Evolutionary conservation across 2,113 vertebrate genomes (phyloP), one percentile per base, ranked within the genome.

Genomic region (Chauna torquata): DNA sequence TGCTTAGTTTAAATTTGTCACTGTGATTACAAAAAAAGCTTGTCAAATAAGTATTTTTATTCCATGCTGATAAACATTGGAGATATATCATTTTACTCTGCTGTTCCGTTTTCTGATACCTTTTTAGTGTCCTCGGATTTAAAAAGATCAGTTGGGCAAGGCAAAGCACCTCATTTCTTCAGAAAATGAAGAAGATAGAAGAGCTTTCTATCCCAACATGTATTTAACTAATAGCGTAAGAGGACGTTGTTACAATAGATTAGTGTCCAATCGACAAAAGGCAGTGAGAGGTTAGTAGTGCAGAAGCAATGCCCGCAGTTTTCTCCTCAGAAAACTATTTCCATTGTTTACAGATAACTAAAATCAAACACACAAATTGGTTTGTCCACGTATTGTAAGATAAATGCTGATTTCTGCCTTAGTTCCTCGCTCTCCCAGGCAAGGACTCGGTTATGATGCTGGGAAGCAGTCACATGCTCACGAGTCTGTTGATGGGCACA

Each of bases 271-370:
- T 6, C n/a, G 44, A 55, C 25, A 28, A 12, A 81, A 82, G 65
- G 14, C 13, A 50, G 40, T 0, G 5, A 55, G 68, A 4, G n/a
- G 42, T 23, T n/a, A 36, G 23, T 2, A 38, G 32, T 3, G 12
- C 32, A 61, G n/a, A 18, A 71, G 34, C 75, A n/a, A 18, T 12
- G 32, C 12, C 44, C 71, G 3, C 25, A 71, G 12, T 3, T n/a
- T 52, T 72, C 34, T 15, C 16, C 28, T 7, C 34, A 69, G 92
- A 59, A 82, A 65, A 55, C 7, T 38, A 0, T 61, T 64, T 18
- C 18, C 3, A 0, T 54, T 62, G 24, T 52, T 84, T 40, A 13
- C 36, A 6, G 17, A 0, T 22, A 9, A 74, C 17, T 14, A 59
- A 59, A 42, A 66, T 28, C 9, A 57, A 79, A 18, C 55, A 3